These are phyloP conservation scores for Aphelinus atriplicis DNA, from an alignment of 1,140 invertebrate species.

Conservation along the genomic window DNA sequence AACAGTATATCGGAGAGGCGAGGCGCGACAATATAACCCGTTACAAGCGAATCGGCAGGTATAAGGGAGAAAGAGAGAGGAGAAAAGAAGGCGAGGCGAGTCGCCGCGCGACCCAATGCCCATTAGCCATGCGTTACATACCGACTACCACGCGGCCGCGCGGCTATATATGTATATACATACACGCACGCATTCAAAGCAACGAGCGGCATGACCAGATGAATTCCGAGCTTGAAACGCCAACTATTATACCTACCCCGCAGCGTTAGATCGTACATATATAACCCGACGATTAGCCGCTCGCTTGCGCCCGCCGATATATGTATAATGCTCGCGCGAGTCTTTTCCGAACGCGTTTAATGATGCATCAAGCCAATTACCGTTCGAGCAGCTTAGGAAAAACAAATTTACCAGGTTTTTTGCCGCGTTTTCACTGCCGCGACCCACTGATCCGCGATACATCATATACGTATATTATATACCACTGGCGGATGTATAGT, in stretches of 20 bases:
- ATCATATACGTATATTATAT: too few species aligned
- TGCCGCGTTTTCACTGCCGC: too few species aligned
- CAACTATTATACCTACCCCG: slow-evolving; percentile 8
- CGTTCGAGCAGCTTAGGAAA: too few species aligned
- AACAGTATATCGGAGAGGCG: slow-evolving; percentile 24
- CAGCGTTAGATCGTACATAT: too few species aligned
- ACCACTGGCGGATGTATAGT: too few species aligned
- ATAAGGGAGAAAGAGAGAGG: neutral
- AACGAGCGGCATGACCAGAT: too few species aligned
- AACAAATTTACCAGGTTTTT: too few species aligned
- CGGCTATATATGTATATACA: neutral
- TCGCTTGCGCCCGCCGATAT: neutral
- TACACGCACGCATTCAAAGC: neutral
- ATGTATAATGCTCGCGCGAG: neutral
- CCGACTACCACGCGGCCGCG: neutral
- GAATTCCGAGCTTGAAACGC: neutral
- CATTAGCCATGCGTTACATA: neutral
- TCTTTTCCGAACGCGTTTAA: neutral
- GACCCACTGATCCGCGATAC: too few species aligned
- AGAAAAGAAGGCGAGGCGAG: neutral
- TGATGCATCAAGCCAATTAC: neutral
- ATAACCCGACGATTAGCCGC: neutral
- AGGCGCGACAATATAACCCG: slow-evolving; percentile 35
- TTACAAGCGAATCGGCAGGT: slow-evolving; percentile 24
- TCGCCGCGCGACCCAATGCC: neutral